Evolutionary conservation across 1,140 invertebrate species (phyloP).

Genomic region (Hyposmocoma kahamanoa): DNA sequence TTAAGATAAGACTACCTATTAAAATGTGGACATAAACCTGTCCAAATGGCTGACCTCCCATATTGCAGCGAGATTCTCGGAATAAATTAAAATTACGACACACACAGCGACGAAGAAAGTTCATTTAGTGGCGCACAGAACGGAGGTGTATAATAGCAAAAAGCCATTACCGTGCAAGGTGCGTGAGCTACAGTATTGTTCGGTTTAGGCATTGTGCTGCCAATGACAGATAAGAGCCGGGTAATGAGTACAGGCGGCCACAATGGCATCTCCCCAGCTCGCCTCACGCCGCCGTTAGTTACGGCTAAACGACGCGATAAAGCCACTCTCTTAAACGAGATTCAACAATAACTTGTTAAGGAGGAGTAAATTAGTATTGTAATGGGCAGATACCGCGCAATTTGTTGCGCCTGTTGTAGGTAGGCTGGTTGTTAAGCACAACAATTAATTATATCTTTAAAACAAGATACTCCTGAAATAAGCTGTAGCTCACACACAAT

Average conservation of each 20-base stretch:
- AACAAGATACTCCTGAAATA: too few relatives aligned
- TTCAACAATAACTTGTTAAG: too few relatives aligned
- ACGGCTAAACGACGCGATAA: background rate
- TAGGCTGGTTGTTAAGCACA: too few relatives aligned
- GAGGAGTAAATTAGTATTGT: too few relatives aligned
- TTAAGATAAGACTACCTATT: too few relatives aligned
- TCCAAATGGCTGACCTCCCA: too few relatives aligned
- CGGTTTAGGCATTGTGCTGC: slow-evolving; percentile 46
- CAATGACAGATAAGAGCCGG: slow-evolving; percentile 58
- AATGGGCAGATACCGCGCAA: too few relatives aligned
- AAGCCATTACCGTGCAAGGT: slow-evolving; percentile 26
- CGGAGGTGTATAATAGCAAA: slow-evolving; percentile 4
- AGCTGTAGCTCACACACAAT: too few relatives aligned
- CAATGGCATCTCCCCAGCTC: slow-evolving; percentile 32
- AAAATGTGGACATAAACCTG: too few relatives aligned
- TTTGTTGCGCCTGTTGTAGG: too few relatives aligned
- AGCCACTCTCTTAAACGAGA: too few relatives aligned
- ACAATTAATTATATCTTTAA: too few relatives aligned
- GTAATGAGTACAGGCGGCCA: slow-evolving; percentile 46
- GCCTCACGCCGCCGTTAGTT: background rate
- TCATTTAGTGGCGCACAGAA: slow-evolving; percentile 5
- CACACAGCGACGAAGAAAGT: background rate
- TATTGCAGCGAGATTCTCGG: background rate
- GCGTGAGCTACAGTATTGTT: slow-evolving; percentile 46
- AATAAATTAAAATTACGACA: background rate